Conservation (phyloP, 1,140 invertebrate genomes). For the Drosophila pseudoananassae region DNA sequence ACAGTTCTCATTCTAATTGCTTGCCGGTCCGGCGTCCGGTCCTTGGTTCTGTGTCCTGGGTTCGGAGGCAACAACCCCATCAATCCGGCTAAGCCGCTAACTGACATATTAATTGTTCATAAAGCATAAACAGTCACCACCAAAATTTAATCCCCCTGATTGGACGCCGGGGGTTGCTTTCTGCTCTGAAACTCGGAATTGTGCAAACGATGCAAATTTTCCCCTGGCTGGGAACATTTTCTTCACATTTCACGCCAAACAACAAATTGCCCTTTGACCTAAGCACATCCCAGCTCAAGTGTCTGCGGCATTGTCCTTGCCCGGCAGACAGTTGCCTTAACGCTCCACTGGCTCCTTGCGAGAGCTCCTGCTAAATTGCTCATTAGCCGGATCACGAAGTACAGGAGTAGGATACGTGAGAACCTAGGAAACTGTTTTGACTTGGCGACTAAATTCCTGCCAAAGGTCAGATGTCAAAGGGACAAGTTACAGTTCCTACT, state of each 20-base stretch:
- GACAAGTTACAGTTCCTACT: background rate
- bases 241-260: conserved; percentile 1
- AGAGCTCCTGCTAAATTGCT: conserved; percentile 47
- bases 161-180: conserved; percentile 36
- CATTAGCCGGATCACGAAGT: conserved; percentile 40
- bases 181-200: background rate
- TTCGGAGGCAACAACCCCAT: conserved; percentile 50
- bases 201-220: conserved; percentile 44
- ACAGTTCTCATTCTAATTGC: conserved; percentile 59
- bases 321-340: conserved; percentile 45
- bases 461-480: conserved; percentile 27
- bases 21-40: background rate
- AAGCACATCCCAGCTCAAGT: conserved; percentile 43
- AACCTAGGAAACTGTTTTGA: conserved; percentile 9
- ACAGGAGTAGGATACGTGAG: conserved; percentile 22
- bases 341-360: conserved; percentile 41
- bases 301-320: conserved; percentile 47
- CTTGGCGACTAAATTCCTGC: background rate
- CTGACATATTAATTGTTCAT: conserved; percentile 66
- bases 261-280: conserved; percentile 27
- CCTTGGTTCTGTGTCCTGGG: too few relatives aligned
- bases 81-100: conserved; percentile 45
- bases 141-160: conserved; percentile 28
- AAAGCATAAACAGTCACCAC: conserved; percentile 56
- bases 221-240: conserved; percentile 14